These are phyloP conservation scores for Eristalinus aeneus DNA, from an alignment of 2,888 invertebrate species.

Conservation along the genomic window DNA sequence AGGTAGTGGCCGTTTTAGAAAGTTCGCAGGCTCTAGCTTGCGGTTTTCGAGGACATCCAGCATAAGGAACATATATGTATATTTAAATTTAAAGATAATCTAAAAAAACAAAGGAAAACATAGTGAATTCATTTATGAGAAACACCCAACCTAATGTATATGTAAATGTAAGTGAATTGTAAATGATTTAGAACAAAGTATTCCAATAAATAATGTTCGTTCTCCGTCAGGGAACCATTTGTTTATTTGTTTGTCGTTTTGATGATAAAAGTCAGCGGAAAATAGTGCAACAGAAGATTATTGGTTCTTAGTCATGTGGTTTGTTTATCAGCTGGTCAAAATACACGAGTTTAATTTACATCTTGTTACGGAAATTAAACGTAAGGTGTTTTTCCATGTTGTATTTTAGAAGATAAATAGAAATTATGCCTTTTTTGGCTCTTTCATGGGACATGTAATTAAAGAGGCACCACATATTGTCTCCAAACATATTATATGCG, in stretches of 20 bases:
- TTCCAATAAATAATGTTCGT: conserved; percentile 74
- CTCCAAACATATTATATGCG: too few species aligned
- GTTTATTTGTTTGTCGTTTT: conserved; percentile 39
- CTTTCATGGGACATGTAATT: too few species aligned
- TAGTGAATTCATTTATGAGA: conserved; percentile 53
- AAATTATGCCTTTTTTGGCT: too few species aligned
- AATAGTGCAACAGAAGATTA: not conserved
- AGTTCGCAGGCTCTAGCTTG: conserved; percentile 4
- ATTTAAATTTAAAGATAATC: conserved; percentile 6
- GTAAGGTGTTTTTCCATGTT: not conserved
- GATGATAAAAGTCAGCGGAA: not conserved
- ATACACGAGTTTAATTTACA: not conserved
- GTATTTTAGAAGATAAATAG: not conserved
- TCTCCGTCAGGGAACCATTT: conserved; percentile 72
- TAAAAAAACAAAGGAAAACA: conserved; percentile 18
- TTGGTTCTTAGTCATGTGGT: conserved; percentile 28
- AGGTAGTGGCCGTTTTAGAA: conserved; percentile 26
- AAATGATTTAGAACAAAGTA: conserved; percentile 72
- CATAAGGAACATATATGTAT: conserved; percentile 26
- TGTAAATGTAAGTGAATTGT: conserved; percentile 71
- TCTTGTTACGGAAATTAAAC: not conserved
- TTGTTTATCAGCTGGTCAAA: conserved; percentile 19
- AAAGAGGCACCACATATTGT: too few species aligned
- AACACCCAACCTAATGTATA: conserved; percentile 53
- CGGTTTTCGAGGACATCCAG: conserved; percentile 4